Conservation (phyloP, 1,140 invertebrate species). For the Phenacoccus solenopsis region DNA sequence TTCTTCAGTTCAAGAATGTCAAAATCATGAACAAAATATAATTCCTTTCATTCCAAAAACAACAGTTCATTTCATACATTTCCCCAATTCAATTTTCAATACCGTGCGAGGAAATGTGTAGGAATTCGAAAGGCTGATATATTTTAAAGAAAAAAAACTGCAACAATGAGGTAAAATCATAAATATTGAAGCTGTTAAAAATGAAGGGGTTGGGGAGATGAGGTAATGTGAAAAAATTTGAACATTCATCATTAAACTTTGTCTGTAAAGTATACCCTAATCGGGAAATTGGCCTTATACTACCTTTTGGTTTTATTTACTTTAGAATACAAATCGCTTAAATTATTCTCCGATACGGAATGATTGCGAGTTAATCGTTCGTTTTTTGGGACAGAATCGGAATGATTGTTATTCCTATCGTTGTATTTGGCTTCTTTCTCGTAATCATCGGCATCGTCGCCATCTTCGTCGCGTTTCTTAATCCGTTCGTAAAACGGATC, state of each 20-base stretch:
- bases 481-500: background rate
- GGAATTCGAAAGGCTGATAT: too few species aligned
- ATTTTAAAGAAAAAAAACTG: too few species aligned
- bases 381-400: background rate
- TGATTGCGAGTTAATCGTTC: background rate
- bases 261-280: background rate
- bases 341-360: background rate
- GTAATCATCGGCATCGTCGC: background rate
- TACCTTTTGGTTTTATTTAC: background rate
- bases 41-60: too few species aligned
- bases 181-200: too few species aligned
- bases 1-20: too few species aligned
- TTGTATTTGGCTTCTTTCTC: background rate
- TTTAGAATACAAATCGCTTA: slow-evolving; percentile 9
- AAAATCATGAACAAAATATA: too few species aligned
- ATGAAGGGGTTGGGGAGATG: too few species aligned
- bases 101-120: too few species aligned
- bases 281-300: background rate
- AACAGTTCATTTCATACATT: too few species aligned
- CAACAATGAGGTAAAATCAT: too few species aligned
- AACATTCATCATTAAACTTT: slow-evolving; percentile 4
- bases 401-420: slow-evolving; percentile 13
- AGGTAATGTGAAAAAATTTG: too few species aligned
- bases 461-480: background rate
- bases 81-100: too few species aligned